Percentiles rank a stretch among this genome's conserved stretches.
Evolutionary conservation across 2,888 invertebrate genomes (phyloP).

Genomic region (Athripsodes cinereus): DNA sequence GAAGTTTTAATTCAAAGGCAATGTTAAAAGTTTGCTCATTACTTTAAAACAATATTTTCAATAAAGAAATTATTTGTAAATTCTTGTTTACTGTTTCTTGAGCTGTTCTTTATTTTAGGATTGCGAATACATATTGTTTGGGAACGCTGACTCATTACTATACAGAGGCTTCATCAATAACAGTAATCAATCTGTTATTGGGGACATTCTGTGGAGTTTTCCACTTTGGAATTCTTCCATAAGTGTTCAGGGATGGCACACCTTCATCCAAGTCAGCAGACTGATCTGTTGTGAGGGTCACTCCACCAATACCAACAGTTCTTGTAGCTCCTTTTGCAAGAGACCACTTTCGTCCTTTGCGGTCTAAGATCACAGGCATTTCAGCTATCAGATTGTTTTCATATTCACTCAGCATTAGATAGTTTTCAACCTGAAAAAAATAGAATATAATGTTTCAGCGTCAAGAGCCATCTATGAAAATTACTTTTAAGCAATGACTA

Average conservation of each 20-base stretch:
- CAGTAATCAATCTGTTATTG: conserved; percentile 65
- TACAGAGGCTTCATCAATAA: conserved; percentile 69
- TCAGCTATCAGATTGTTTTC: conserved; percentile 79
- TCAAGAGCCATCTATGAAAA: too few relatives aligned
- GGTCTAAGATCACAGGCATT: conserved; percentile 66
- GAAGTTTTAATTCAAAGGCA: too few relatives aligned
- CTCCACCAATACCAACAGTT: conserved; percentile 30
- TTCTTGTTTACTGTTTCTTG: too few relatives aligned
- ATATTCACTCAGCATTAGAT: conserved; percentile 79
- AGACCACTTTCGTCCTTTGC: conserved; percentile 67
- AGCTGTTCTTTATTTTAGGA: background rate
- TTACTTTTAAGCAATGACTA: too few relatives aligned
- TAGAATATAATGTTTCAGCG: background rate
- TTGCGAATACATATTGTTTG: background rate
- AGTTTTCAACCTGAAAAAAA: conserved; percentile 65
- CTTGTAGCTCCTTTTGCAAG: conserved; percentile 49
- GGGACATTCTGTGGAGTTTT: conserved; percentile 33
- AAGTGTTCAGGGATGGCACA: conserved; percentile 31
- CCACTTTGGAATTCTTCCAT: conserved; percentile 32
- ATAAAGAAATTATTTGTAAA: too few relatives aligned
- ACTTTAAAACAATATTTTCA: too few relatives aligned
- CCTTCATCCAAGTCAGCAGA: conserved; percentile 39
- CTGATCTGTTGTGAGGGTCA: conserved; percentile 46
- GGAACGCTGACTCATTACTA: conserved; percentile 30
- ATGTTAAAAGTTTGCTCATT: too few relatives aligned